Evolutionary conservation across 1,140 invertebrate genomes (phyloP).

Genomic region (Drosophila pandora): DNA sequence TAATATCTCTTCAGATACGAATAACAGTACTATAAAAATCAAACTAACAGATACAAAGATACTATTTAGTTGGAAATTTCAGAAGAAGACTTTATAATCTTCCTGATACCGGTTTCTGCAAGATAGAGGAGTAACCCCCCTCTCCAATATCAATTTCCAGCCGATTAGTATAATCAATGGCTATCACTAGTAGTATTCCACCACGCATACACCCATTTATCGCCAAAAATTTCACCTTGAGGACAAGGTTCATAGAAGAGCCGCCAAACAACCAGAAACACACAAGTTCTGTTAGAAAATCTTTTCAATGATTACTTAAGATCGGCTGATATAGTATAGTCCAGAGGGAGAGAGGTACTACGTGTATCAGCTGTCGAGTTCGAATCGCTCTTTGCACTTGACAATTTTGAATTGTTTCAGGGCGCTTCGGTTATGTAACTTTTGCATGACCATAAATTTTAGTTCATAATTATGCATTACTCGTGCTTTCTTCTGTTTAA

Average conservation of each 20-base stretch:
- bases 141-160: slow-evolving; percentile 14
- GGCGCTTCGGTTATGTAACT: slow-evolving; percentile 66
- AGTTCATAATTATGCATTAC: slow-evolving; percentile 27
- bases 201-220: slow-evolving; percentile 40
- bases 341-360: slow-evolving; percentile 10
- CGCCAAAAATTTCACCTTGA: slow-evolving; percentile 60
- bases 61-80: too few relatives aligned
- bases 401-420: slow-evolving; percentile 33
- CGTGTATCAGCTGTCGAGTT: slow-evolving; percentile 31
- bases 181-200: slow-evolving; percentile 1
- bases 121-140: neutral
- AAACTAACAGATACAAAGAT: too few relatives aligned
- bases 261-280: slow-evolving; percentile 21
- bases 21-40: too few relatives aligned
- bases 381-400: slow-evolving; percentile 57
- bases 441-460: slow-evolving; percentile 47
- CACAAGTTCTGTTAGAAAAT: slow-evolving; percentile 27
- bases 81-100: too few relatives aligned
- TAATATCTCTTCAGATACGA: too few relatives aligned
- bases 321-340: slow-evolving; percentile 51
- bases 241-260: slow-evolving; percentile 62
- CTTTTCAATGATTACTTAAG: slow-evolving; percentile 53
- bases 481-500: slow-evolving; percentile 2
- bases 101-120: neutral
- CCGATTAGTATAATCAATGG: slow-evolving; percentile 43